Base-by-base conservation (phyloP, 64 coral and sea anemone species). In the Actinia tenebrosa region DNA sequence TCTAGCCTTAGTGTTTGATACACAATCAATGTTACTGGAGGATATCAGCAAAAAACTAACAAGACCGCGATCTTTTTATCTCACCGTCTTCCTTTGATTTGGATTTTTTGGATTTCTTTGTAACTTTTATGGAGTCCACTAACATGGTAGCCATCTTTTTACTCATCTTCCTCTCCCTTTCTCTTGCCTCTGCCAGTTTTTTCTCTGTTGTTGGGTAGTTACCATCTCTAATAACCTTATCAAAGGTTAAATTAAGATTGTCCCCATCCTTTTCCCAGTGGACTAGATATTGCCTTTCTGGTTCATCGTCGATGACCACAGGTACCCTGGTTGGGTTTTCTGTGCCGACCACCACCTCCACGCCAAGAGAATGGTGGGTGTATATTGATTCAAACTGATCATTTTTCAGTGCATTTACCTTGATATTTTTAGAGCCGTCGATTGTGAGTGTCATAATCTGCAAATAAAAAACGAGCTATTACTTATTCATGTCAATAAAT, bases 381-480 rank as follows among this genome's bases (percentile, higher is more conserved):
- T 93, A 97, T 3, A 97, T 60, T 1, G 91, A 87, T 45, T 92
- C 94, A 56, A 97, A 87, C 62, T 97, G 94, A 8, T 91, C 89
- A 84, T 88, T 84, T 22, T 50, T 79, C 27, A 90, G 47, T 1
- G 86, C 68, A 84, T 93, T 97, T 23, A 97, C 46, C 11, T 80
- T 88, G 43, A 93, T 45, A 82, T 79, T 87, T 11, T 89, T 83
- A 23, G 88, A 89, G 79, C 84, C 82, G 47, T 97, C 94, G 10
- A 90, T 88, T 53, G 89, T 92, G 5, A 97, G 82, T 2, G 88
- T 97, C 64, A 80, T 89, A 72, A 97, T 93, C 94, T 97, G 89
- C 25, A 60, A 81, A 22, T 66, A 66, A 42, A 75, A 13, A n/a
- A 68, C n/a, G 22, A 25, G 3, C 15, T 18, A 61, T 61, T 16